Evolutionary conservation across 2,888 invertebrate species (phyloP), one percentile per base, ranked within the genome.

Genomic region (Volucella zonaria): DNA sequence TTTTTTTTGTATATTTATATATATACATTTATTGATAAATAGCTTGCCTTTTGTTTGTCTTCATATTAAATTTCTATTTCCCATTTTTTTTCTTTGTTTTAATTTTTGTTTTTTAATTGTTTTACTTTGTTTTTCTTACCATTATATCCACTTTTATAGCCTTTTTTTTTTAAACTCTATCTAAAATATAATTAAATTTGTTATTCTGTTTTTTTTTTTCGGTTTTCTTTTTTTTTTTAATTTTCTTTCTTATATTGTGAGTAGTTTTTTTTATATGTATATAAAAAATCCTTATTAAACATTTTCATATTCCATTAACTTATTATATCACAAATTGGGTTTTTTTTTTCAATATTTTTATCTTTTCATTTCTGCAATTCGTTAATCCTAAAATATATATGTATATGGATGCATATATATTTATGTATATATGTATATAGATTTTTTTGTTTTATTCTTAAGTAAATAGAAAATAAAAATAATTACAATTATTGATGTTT

Each of bases 301-400:
- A 76, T 80, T 76, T 51, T 56, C 12, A 12, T 77, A 78, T 85
- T 66, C 62, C 81, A 85, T 85, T 85, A 85, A 85, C 81, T 85
- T 85, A 85, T 81, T 85, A 77, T 85, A 85, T 85, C 85, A 85
- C 85, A 85, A 85, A 85, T 83, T 85, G 83, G 78, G 47, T 78
- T 82, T 82, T 81, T 71, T 64, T 79, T 59, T 75, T 68, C 51
- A 10, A 52, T 6, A 51, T 73, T 62, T 74, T 49, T 64, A 54
- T 62, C 11, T 15, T 74, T 82, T 70, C 54, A 79, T 79, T 75
- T 74, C 38, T 70, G 62, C 66, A 74, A 62, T 71, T 80, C 67
- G 59, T 71, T 71, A 83, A 67, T 71, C 74, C 62, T 71, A 76
- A 62, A 56, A 45, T 56, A 73, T 62, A 80, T 67, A 82, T 66